phyloP scores from a whole-genome alignment of 2,113 vertebrate genomes.

The Dicentrarchus labrax region DNA sequence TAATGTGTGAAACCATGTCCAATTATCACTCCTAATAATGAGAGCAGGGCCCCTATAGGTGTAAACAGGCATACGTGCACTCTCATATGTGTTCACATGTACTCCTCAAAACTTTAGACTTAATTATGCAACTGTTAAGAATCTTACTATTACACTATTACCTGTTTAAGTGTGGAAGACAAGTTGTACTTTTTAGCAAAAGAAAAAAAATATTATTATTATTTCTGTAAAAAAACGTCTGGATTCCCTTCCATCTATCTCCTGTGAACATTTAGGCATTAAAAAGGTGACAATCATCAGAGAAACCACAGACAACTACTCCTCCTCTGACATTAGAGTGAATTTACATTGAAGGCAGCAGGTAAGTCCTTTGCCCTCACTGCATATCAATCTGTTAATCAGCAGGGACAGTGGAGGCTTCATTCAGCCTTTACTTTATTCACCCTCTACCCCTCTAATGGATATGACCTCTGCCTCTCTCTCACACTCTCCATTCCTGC shows the following conservation, averaged over 20 bases:
- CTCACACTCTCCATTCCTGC: constrained; percentile 41
- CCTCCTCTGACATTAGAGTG: constrained; percentile 22
- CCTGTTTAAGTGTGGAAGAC: background rate
- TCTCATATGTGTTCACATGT: constrained; percentile 24
- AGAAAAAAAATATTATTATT: too few species aligned
- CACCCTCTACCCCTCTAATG: constrained; percentile 68
- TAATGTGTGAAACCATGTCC: constrained; percentile 63
- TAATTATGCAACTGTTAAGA: constrained; percentile 17
- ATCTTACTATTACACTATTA: constrained; percentile 1
- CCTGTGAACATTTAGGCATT: background rate
- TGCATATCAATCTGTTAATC: constrained; percentile 73
- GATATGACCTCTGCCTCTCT: constrained; percentile 67
- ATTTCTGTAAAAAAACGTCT: too few species aligned
- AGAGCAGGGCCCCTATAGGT: constrained; percentile 53
- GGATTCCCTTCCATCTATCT: background rate
- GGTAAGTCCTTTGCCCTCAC: constrained; percentile 50
- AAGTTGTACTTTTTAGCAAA: background rate
- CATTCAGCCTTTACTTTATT: constrained; percentile 67
- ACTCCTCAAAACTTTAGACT: constrained; percentile 29
- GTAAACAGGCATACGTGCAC: constrained; percentile 39
- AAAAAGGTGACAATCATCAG: background rate
- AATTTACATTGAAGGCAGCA: constrained; percentile 53
- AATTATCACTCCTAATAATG: constrained; percentile 72
- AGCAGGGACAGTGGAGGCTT: constrained; percentile 57
- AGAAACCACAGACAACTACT: constrained; percentile 8